phyloP scores from a whole-genome alignment of 2,797 vertebrate species.

The Phalanger gymnotis region DNA sequence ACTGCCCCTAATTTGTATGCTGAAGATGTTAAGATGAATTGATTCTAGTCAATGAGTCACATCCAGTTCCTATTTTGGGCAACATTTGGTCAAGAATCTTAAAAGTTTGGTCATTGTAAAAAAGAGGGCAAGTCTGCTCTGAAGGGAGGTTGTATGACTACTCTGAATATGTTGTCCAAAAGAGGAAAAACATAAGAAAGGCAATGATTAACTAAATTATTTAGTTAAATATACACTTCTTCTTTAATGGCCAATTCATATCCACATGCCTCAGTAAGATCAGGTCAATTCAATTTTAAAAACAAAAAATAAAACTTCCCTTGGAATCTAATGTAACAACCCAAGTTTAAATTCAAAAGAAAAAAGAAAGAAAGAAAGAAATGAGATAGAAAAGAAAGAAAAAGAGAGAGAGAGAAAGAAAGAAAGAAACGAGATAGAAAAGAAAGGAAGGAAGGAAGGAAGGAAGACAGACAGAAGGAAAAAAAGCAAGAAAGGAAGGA shows the following conservation, averaged over 20 bases:
- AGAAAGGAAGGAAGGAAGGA: too few relatives aligned
- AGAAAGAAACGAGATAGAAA: too few relatives aligned
- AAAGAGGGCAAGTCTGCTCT: neutral
- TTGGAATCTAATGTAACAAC: neutral
- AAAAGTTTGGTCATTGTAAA: neutral
- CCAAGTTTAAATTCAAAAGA: neutral
- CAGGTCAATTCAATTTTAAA: neutral
- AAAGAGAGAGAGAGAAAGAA: too few relatives aligned
- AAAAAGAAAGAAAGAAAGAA: neutral
- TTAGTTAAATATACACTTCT: neutral
- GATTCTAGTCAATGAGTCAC: neutral
- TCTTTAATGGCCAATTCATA: neutral
- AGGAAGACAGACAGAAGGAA: too few relatives aligned
- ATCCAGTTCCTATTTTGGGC: neutral
- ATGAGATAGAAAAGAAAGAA: too few relatives aligned
- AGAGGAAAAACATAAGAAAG: slow-evolving; percentile 17
- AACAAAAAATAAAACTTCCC: neutral
- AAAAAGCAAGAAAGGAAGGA: too few relatives aligned
- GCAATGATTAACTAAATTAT: neutral
- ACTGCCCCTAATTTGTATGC: too few relatives aligned
- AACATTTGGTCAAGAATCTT: neutral
- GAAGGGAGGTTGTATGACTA: too few relatives aligned
- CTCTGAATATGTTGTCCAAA: neutral
- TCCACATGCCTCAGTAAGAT: neutral
- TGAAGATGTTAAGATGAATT: neutral